These are phyloP conservation scores for Stylophora pistillata DNA, from an alignment of 64 coral and sea anemone species.

Conservation along the genomic window DNA sequence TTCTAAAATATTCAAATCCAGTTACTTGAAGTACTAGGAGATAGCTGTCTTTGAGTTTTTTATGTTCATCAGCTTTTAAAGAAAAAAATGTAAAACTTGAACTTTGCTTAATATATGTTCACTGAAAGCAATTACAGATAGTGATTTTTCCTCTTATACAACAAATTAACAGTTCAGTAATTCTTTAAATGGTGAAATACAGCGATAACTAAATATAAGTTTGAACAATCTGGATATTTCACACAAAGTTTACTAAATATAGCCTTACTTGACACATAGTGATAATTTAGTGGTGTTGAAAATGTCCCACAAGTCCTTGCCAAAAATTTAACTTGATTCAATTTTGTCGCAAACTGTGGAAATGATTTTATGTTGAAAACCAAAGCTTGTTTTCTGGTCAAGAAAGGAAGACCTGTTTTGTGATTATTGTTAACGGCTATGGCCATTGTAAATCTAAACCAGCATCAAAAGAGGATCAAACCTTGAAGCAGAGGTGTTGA, in stretches of 20 bases:
- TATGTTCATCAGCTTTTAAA: too few species aligned
- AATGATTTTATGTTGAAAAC: not conserved
- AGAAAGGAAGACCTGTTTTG: constrained; percentile 3
- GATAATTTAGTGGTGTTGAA: not conserved
- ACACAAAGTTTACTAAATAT: not conserved
- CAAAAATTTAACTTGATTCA: not conserved
- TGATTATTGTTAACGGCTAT: not conserved
- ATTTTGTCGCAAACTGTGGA: constrained; percentile 7
- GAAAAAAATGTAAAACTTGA: too few species aligned
- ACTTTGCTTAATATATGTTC: too few species aligned
- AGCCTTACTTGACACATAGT: constrained; percentile 19
- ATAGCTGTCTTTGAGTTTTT: too few species aligned
- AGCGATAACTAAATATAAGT: not conserved
- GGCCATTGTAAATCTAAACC: not conserved
- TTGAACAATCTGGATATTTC: not conserved
- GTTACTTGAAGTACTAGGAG: too few species aligned
- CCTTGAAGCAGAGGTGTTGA: not conserved
- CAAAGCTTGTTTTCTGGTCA: constrained; percentile 2
- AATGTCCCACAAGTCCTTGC: not conserved
- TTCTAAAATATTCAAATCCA: too few species aligned
- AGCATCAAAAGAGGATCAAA: not conserved
- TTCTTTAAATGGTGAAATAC: too few species aligned
- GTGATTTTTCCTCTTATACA: too few species aligned
- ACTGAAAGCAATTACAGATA: too few species aligned
- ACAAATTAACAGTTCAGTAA: too few species aligned